Percentiles rank a stretch among this genome's conserved stretches.
phyloP scores from a whole-genome alignment of 64 coral and sea anemone genomes.

The Astreopora myriophthalma region DNA sequence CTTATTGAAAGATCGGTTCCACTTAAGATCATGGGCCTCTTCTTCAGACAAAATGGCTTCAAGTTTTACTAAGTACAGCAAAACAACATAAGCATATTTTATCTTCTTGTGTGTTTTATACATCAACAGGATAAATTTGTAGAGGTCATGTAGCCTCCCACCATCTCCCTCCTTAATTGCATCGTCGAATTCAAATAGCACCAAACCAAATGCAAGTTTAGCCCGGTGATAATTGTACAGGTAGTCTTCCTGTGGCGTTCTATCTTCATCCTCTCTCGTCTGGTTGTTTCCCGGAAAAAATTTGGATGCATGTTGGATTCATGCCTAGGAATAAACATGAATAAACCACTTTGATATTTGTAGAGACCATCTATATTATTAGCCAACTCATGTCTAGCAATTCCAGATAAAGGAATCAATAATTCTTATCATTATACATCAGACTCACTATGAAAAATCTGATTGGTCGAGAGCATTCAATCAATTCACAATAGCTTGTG shows the following conservation, averaged over 20 bases:
- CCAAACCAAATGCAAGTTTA: constrained; percentile 47
- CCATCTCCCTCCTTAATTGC: constrained; percentile 55
- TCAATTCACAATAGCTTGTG: no score
- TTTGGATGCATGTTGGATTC: not conserved
- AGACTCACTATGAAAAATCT: no score
- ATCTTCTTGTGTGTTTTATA: constrained; percentile 18
- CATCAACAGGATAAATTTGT: constrained; percentile 34
- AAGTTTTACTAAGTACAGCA: constrained; percentile 39
- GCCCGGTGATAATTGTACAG: constrained; percentile 41
- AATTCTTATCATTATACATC: no score
- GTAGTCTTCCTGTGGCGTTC: not conserved
- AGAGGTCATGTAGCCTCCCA: constrained; percentile 44
- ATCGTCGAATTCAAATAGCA: constrained; percentile 52
- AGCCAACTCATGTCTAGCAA: not conserved
- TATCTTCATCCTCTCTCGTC: not conserved
- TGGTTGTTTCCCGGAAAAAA: not conserved
- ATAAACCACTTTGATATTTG: constrained; percentile 33
- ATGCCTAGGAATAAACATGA: constrained; percentile 6
- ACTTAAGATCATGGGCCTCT: not conserved
- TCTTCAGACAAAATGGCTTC: constrained; percentile 37
- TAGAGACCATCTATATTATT: constrained; percentile 37
- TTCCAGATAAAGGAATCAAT: constrained; percentile 48
- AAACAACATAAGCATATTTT: constrained; percentile 47
- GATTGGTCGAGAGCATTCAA: no score
- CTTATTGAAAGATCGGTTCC: constrained; percentile 57